A percentile compares a stretch with the other conserved stretches of the same genome.
phyloP scores from a whole-genome alignment of 2,797 vertebrate species.

The Bradypus variegatus region DNA sequence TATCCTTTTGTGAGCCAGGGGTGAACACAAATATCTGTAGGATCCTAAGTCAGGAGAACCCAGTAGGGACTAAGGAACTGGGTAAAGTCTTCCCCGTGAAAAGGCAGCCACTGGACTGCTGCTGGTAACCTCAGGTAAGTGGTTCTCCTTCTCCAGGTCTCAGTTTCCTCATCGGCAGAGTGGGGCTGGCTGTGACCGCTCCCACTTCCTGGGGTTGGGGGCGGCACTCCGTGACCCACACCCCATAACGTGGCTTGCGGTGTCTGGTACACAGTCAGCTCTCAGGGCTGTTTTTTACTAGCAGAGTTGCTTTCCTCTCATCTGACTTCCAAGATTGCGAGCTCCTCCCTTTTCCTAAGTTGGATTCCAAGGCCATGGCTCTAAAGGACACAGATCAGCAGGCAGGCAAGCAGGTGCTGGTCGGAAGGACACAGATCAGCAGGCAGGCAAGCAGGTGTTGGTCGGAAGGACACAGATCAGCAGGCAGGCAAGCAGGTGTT shows the following conservation, averaged over 20 bases:
- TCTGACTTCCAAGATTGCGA: neutral
- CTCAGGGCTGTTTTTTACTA: neutral
- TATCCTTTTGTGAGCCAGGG: neutral
- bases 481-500: neutral
- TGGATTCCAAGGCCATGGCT: neutral
- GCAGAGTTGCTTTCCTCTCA: neutral
- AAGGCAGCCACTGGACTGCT: neutral
- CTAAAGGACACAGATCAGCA: neutral
- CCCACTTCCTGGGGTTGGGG: neutral
- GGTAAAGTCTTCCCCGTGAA: neutral
- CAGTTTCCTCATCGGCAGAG: neutral
- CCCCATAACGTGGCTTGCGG: neutral
- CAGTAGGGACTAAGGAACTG: neutral
- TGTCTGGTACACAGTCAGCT: neutral
- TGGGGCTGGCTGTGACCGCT: neutral
- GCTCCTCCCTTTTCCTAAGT: neutral
- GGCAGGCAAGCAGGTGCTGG: neutral
- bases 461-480: neutral
- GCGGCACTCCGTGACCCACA: neutral
- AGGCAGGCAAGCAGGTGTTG: too few species aligned
- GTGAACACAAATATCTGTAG: neutral
- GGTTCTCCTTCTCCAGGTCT: neutral
- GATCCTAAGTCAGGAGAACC: neutral
- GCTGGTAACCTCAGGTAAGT: neutral
- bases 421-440: neutral